Evolutionary conservation across 2,797 vertebrate genomes (phyloP).

Genomic region (Acanthis flammea): DNA sequence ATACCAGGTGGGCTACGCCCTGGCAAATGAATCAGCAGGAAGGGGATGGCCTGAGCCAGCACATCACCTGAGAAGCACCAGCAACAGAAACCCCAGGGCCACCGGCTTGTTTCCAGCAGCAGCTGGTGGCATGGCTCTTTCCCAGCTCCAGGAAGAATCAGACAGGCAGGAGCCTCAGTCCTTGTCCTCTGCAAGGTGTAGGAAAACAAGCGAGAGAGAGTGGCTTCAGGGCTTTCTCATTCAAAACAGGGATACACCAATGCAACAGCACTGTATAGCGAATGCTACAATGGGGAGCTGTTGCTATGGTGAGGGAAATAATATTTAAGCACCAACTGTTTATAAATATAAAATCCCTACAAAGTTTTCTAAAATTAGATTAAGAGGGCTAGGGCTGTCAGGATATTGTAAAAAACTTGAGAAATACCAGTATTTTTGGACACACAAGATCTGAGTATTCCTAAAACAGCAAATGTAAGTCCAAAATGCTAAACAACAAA

Average conservation of each 20-base stretch:
- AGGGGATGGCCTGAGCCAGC: not conserved
- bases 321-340: constrained; percentile 60
- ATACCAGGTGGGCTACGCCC: not conserved
- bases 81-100: not conserved
- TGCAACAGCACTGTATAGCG: not conserved
- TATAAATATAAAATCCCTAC: constrained; percentile 45
- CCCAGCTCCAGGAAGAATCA: not conserved
- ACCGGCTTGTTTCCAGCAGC: not conserved
- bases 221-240: not conserved
- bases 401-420: constrained; percentile 21
- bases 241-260: constrained; percentile 11
- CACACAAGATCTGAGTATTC: not conserved
- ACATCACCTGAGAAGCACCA: not conserved
- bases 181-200: not conserved
- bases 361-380: constrained; percentile 57
- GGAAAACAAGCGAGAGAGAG: not conserved
- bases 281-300: constrained; percentile 23
- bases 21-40: not conserved
- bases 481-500: not conserved
- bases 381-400: constrained; percentile 14
- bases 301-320: constrained; percentile 45
- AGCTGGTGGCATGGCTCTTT: not conserved
- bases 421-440: constrained; percentile 28
- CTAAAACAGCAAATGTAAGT: not conserved
- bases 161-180: not conserved